A percentile compares a stretch with the other conserved stretches of the same genome.
Evolutionary conservation across 2,797 vertebrate species (phyloP).

Genomic region (Rhinogobio ventralis): DNA sequence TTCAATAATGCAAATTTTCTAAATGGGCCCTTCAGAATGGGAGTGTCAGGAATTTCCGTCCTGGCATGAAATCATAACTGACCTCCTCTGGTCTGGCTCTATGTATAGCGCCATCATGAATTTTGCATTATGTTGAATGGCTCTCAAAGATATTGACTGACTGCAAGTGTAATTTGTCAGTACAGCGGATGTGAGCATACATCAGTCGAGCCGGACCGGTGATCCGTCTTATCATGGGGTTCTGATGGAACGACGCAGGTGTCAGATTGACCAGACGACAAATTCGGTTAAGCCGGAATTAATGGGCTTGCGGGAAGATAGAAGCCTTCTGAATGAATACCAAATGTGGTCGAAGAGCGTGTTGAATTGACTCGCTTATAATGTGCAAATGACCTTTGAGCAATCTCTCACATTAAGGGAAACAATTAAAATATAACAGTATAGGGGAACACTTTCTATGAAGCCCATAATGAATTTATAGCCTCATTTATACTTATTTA

Average conservation of each 20-base stretch:
- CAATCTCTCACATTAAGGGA: neutral
- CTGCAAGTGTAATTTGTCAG: constrained; percentile 74
- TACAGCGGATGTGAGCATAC: constrained; percentile 55
- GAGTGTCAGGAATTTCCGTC: constrained; percentile 33
- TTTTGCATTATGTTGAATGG: constrained; percentile 63
- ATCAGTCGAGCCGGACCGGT: constrained; percentile 47
- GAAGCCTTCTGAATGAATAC: constrained; percentile 29
- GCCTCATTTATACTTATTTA: no score
- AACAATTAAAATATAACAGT: neutral
- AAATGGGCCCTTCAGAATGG: constrained; percentile 43
- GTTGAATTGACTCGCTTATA: neutral
- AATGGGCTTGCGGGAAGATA: constrained; percentile 35
- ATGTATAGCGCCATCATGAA: constrained; percentile 54
- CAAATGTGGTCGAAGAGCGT: constrained; percentile 21
- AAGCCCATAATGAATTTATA: no score
- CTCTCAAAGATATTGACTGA: constrained; percentile 62
- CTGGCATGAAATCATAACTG: constrained; percentile 73
- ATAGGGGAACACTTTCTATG: neutral
- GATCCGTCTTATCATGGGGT: constrained; percentile 53
- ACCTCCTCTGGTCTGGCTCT: constrained; percentile 42
- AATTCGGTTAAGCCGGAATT: constrained; percentile 51
- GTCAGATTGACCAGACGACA: constrained; percentile 51
- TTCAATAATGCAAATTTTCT: constrained; percentile 66
- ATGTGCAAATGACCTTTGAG: constrained; percentile 26
- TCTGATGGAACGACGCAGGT: constrained; percentile 50